Percentiles rank a stretch among this genome's conserved stretches.
Evolutionary conservation across 2,888 invertebrate genomes (phyloP).

Genomic region (Tenthredo livida): DNA sequence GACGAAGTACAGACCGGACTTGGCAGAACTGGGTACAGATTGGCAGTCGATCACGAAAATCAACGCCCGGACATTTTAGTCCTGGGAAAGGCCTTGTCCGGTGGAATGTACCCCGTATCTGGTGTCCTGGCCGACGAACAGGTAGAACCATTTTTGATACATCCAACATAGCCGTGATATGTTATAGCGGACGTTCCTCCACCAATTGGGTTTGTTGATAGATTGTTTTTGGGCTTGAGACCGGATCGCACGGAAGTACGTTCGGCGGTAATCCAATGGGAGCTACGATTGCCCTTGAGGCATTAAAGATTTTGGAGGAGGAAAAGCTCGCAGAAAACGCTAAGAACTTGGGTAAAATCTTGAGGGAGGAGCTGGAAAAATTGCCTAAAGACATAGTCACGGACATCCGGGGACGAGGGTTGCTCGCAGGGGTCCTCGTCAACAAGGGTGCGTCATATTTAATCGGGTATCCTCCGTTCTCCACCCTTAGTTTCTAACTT

Average conservation of each 20-base stretch:
- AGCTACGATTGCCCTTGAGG: slow-evolving; percentile 86
- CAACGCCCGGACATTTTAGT: slow-evolving; percentile 89
- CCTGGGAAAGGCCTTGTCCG: slow-evolving; percentile 91
- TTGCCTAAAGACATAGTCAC: slow-evolving; percentile 84
- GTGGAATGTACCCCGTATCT: slow-evolving; percentile 89
- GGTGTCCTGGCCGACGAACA: slow-evolving; percentile 85
- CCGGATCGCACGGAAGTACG: slow-evolving; percentile 88
- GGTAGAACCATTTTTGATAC: slow-evolving; percentile 78
- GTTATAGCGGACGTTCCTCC: neutral
- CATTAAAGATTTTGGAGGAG: slow-evolving; percentile 87
- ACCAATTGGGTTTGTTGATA: slow-evolving; percentile 58
- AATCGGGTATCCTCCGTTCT: neutral
- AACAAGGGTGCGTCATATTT: slow-evolving; percentile 81
- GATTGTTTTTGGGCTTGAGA: slow-evolving; percentile 72
- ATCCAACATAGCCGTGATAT: neutral
- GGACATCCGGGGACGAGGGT: slow-evolving; percentile 87
- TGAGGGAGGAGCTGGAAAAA: slow-evolving; percentile 82
- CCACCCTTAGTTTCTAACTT: neutral
- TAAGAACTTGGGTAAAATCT: slow-evolving; percentile 84
- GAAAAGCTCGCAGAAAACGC: slow-evolving; percentile 89
- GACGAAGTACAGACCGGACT: slow-evolving; percentile 93
- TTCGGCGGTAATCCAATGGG: slow-evolving; percentile 92
- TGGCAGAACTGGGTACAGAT: slow-evolving; percentile 88
- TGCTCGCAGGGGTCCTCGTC: slow-evolving; percentile 88
- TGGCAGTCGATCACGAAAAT: slow-evolving; percentile 87